These are phyloP conservation scores for Drosophila rellima DNA, from an alignment of 2,888 invertebrate genomes.

Conservation along the genomic window DNA sequence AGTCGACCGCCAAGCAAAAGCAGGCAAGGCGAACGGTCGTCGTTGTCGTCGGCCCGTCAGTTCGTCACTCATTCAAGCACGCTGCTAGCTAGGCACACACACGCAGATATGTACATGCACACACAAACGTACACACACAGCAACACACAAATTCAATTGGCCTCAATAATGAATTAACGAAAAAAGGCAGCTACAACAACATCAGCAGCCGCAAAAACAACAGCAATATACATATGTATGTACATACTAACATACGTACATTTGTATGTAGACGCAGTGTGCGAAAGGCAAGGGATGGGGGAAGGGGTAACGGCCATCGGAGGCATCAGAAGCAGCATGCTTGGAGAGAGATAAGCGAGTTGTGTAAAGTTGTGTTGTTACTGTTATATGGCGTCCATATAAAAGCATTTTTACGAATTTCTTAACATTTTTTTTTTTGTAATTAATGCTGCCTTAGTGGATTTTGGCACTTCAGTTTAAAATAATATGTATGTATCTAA, in stretches of 20 bases:
- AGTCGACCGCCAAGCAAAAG: slow-evolving; percentile 64
- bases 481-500: neutral
- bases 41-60: slow-evolving; percentile 62
- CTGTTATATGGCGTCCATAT: slow-evolving; percentile 41
- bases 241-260: neutral
- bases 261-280: slow-evolving; percentile 52
- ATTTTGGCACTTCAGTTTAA: slow-evolving; percentile 10
- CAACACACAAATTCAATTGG: slow-evolving; percentile 74
- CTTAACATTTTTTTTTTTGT: slow-evolving; percentile 46
- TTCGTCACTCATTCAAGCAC: slow-evolving; percentile 79
- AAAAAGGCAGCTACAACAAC: slow-evolving; percentile 58
- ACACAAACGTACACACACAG: neutral
- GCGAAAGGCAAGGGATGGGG: slow-evolving; percentile 61
- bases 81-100: slow-evolving; percentile 66
- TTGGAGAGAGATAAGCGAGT: slow-evolving; percentile 49
- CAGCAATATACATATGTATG: slow-evolving; percentile 1
- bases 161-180: slow-evolving; percentile 79
- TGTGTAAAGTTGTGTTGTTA: slow-evolving; percentile 55
- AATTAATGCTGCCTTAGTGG: slow-evolving; percentile 21
- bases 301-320: slow-evolving; percentile 12
- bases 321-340: slow-evolving; percentile 29
- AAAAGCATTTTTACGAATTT: slow-evolving; percentile 41
- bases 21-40: slow-evolving; percentile 72
- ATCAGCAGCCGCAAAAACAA: slow-evolving; percentile 20
- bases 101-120: slow-evolving; percentile 26